These are phyloP conservation scores for Asteroscopus sphinx DNA, from an alignment of 2,888 invertebrate species.

Conservation along the genomic window DNA sequence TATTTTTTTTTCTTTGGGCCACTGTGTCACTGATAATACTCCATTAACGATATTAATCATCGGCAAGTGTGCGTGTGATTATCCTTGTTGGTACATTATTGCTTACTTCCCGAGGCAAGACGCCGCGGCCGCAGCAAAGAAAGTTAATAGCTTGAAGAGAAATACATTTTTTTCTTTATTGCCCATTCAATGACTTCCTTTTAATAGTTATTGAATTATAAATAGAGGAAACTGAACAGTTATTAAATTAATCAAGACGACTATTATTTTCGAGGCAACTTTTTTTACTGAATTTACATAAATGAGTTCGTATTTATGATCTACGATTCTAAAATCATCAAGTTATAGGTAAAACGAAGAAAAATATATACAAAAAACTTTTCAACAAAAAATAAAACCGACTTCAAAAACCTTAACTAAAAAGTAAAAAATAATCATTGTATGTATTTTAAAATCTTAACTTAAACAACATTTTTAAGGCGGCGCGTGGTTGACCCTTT, in stretches of 20 bases:
- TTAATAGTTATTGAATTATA: constrained; percentile 4
- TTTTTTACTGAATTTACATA: too few relatives aligned
- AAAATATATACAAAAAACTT: too few relatives aligned
- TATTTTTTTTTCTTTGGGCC: constrained; percentile 5
- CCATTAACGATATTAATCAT: constrained; percentile 35
- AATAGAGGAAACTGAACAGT: constrained; percentile 8
- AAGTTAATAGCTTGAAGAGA: constrained; percentile 40
- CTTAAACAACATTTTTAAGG: too few relatives aligned
- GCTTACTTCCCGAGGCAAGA: constrained; percentile 45
- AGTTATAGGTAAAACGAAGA: too few relatives aligned
- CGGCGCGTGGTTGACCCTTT: too few relatives aligned
- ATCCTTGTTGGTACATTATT: constrained; percentile 48
- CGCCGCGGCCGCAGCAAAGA: constrained; percentile 29
- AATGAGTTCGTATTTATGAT: too few relatives aligned
- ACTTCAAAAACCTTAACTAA: too few relatives aligned
- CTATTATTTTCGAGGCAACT: background rate
- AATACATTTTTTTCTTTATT: constrained; percentile 17
- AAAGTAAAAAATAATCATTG: too few relatives aligned
- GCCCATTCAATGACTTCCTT: constrained; percentile 32
- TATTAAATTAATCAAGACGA: constrained; percentile 19
- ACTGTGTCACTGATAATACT: constrained; percentile 2
- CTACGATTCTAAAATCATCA: too few relatives aligned
- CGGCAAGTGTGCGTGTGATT: constrained; percentile 37
- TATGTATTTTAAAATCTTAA: too few relatives aligned
- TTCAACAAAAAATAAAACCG: too few relatives aligned